Conservation (phyloP, 2,888 invertebrate species). For the Mamestra brassicae region DNA sequence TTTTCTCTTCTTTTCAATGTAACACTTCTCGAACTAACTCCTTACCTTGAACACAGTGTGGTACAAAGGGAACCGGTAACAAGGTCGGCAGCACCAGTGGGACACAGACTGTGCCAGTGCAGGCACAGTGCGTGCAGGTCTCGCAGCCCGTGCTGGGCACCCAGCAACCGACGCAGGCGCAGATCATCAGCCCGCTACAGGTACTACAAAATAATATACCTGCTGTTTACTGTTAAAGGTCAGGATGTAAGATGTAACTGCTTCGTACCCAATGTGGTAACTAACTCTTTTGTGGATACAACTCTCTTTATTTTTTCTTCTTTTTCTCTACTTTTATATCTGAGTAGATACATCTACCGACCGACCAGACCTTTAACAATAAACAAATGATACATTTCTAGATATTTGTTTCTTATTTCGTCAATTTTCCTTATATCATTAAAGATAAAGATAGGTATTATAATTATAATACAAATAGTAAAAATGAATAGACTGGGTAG, state of each 20-base stretch:
- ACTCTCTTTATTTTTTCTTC: no score
- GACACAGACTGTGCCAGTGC: slow-evolving; percentile 87
- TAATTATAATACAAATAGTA: no score
- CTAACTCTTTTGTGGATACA: background rate
- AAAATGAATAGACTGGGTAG: background rate
- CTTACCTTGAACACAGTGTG: slow-evolving; percentile 72
- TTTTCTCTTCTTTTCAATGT: background rate
- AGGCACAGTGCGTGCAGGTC: slow-evolving; percentile 94
- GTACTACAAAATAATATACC: slow-evolving; percentile 73
- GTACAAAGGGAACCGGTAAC: slow-evolving; percentile 80
- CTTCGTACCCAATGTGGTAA: background rate
- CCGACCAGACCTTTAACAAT: slow-evolving; percentile 5
- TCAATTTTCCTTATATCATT: slow-evolving; percentile 15
- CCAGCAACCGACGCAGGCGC: slow-evolving; percentile 93
- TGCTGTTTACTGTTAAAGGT: slow-evolving; percentile 8
- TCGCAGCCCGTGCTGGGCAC: slow-evolving; percentile 93
- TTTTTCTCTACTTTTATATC: no score
- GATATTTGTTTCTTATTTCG: slow-evolving; percentile 1
- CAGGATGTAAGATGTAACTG: background rate
- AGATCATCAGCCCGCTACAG: slow-evolving; percentile 94
- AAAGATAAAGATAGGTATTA: background rate
- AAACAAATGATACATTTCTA: background rate
- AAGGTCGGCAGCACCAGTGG: slow-evolving; percentile 79
- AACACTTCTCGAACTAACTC: slow-evolving; percentile 5
- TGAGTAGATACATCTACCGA: no score